Evolutionary conservation across 1,140 invertebrate genomes (phyloP).

Genomic region (Pseudomyrmex cubaensis): DNA sequence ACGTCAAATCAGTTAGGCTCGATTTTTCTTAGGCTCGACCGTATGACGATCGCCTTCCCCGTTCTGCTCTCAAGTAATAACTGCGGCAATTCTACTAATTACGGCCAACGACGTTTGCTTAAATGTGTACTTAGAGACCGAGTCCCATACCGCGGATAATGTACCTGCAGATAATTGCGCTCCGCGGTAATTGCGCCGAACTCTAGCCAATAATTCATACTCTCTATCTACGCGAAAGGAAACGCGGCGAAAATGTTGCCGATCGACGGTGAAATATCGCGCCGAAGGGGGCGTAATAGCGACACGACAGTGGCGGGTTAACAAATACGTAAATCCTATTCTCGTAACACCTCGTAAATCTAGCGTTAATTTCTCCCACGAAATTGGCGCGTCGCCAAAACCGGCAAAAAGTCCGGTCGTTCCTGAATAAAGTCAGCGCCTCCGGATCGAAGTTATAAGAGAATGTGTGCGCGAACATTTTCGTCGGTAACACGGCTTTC

Average conservation of each 20-base stretch:
- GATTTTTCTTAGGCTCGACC: neutral
- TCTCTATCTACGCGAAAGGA: neutral
- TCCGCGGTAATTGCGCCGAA: neutral
- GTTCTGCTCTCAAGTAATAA: conserved; percentile 22
- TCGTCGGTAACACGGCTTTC: conserved; percentile 26
- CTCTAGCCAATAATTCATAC: conserved; percentile 26
- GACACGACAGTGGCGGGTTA: conserved; percentile 55
- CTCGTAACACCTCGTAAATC: conserved; percentile 70
- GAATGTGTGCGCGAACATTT: conserved; percentile 13
- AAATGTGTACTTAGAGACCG: conserved; percentile 34
- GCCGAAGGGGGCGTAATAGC: conserved; percentile 38
- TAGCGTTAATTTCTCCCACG: conserved; percentile 65
- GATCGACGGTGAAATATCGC: conserved; percentile 54
- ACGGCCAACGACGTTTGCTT: conserved; percentile 31
- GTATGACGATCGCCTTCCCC: neutral
- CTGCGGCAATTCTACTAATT: conserved; percentile 46
- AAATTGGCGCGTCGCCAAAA: conserved; percentile 62
- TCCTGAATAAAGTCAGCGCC: conserved; percentile 58
- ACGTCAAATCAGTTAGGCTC: conserved; percentile 13
- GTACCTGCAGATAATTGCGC: conserved; percentile 41
- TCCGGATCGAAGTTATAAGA: too few species aligned
- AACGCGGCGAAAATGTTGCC: neutral
- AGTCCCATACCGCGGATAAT: conserved; percentile 16
- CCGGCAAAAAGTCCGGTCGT: conserved; percentile 51
- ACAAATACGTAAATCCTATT: conserved; percentile 71